These are phyloP conservation scores for Antechinus flavipes DNA, from an alignment of 2,113 vertebrate genomes.

Conservation along the genomic window DNA sequence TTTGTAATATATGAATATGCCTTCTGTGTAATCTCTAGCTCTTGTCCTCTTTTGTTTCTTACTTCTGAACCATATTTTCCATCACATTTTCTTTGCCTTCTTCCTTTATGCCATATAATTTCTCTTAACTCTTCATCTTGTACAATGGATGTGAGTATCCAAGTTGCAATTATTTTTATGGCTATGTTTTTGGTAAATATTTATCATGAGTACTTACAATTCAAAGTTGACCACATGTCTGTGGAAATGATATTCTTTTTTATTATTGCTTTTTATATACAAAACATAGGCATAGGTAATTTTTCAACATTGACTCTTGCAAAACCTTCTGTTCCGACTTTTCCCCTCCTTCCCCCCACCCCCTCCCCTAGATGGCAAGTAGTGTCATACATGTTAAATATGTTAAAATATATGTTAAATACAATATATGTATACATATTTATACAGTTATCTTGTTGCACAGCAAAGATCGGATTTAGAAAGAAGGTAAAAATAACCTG, in stretches of 20 bases:
- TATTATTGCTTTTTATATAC: no score
- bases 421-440: no score
- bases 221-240: neutral
- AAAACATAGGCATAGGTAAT: no score
- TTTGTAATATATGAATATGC: neutral
- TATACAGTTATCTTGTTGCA: no score
- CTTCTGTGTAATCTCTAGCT: neutral
- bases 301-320: no score
- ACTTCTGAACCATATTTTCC: neutral
- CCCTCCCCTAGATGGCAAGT: no score
- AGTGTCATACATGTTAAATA: no score
- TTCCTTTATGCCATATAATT: neutral
- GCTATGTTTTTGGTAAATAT: neutral
- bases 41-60: neutral
- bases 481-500: no score
- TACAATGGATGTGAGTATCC: neutral
- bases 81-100: neutral
- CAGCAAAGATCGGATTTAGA: no score
- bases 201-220: neutral
- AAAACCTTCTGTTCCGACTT: no score
- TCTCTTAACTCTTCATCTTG: neutral
- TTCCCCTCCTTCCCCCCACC: no score
- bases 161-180: neutral
- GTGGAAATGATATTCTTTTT: neutral
- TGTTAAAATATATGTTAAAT: no score